A percentile compares a stretch with the other conserved stretches of the same genome.
Conservation (phyloP, 2,113 vertebrate genomes). For the Macheiramphus alcinus region DNA sequence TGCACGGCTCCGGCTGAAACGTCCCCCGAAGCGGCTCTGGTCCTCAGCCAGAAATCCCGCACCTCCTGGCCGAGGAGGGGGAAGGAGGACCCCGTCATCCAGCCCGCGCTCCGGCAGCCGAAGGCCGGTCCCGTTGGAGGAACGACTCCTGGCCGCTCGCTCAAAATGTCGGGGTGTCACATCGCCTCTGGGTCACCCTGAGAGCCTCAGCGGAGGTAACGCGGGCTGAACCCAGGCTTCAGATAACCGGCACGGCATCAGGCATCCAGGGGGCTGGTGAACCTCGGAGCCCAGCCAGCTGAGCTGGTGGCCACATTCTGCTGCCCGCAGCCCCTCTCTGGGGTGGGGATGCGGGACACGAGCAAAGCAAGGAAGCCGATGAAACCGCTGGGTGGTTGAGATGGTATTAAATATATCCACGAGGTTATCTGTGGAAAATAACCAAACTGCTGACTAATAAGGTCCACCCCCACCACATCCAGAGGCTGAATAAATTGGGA, state of each 20-base stretch:
- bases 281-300: neutral
- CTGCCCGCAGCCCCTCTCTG: neutral
- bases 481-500: neutral
- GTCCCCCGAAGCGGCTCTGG: fast-evolving
- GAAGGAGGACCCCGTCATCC: neutral
- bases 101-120: fast-evolving
- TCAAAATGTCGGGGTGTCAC: neutral
- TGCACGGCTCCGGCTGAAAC: fast-evolving
- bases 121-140: neutral
- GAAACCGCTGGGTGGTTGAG: neutral
- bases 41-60: neutral
- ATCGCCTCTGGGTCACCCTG: neutral
- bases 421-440: neutral
- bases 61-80: neutral
- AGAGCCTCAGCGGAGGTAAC: neutral
- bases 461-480: neutral
- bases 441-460: neutral
- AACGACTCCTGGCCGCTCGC: fast-evolving
- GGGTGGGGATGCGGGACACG: fast-evolving
- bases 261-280: neutral
- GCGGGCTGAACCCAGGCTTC: neutral
- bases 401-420: neutral
- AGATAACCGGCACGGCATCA: neutral
- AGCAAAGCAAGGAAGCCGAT: neutral
- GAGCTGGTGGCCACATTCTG: neutral